Base-by-base conservation (phyloP, 2,113 vertebrate genomes). In the Laticauda laticaudata region DNA sequence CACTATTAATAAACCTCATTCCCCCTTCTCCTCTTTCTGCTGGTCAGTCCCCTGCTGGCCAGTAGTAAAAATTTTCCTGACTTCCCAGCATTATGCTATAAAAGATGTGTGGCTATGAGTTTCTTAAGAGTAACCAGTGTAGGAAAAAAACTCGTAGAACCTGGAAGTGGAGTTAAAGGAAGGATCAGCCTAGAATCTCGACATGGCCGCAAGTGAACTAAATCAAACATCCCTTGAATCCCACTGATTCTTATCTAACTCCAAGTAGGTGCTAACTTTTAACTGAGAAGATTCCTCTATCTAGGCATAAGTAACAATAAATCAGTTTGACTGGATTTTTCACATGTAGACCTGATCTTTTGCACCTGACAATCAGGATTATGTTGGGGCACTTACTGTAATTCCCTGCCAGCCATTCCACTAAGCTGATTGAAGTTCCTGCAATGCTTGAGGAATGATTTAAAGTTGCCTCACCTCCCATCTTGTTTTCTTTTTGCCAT, bases 401-500 rank as follows among this genome's bases (percentile, higher is more conserved):
- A 48, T 87, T 91, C 54, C 8, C 43, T 90, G 20, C 20, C 75
- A 81, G 75, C 85, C 1, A 21, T 54, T 7, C 3, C 45, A 39
- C 43, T 21, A 53, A 29, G 0, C 20, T 18, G 26, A 20, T 12
- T 86, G 55, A 56, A 21, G 34, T 86, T 39, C 39, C 56, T 56
- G 54, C 14, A 11, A 20, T 86, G 51, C 54, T 21, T 59, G 8
- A 86, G 39, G 55, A 87, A 56, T 59, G 91, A 51, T 29, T 86
- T 59, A 91, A 86, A 87, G 26, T 51, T 87, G 26, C 29, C 85
- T 92, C 29, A 92, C 91, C 91, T 92, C n/a, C 56, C 91, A 3
- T 29, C 2, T 6, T 21, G 51, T 53, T 51, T 64, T 34, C 43
- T 34, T 87, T 88, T 64, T 87, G 91, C 9, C n/a, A 39, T 87